A percentile compares a stretch with the other conserved stretches of the same genome.
phyloP scores from a whole-genome alignment of 1,140 invertebrate genomes.

The Zaprionus capensis region DNA sequence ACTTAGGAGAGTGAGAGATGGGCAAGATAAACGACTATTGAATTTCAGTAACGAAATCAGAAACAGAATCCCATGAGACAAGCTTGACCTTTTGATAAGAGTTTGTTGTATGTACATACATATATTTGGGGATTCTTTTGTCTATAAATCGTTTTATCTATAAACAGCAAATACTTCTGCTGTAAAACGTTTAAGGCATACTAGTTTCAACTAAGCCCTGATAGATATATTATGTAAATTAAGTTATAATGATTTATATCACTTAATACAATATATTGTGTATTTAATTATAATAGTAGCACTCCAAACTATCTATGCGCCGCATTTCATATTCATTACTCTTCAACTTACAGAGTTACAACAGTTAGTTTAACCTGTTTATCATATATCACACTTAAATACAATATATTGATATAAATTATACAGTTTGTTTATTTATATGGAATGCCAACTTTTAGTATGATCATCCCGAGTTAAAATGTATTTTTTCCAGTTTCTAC shows the following conservation, averaged over 20 bases:
- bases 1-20: not conserved
- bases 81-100: not conserved
- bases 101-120: not conserved
- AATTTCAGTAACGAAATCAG: not conserved
- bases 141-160: not conserved
- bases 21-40: not conserved
- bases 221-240: too few relatives aligned
- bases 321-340: not conserved
- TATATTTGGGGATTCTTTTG: not conserved
- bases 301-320: not conserved
- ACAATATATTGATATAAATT: too few relatives aligned
- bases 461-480: not conserved
- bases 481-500: not conserved
- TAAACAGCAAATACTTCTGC: not conserved
- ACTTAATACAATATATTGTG: too few relatives aligned
- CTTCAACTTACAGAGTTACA: not conserved
- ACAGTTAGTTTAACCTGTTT: not conserved
- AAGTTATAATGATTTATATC: too few relatives aligned
- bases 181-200: too few relatives aligned
- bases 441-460: too few relatives aligned
- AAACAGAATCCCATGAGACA: not conserved
- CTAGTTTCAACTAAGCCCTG: too few relatives aligned
- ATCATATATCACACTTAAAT: not conserved
- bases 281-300: too few relatives aligned
- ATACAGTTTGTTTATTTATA: too few relatives aligned